phyloP scores from a whole-genome alignment of 2,797 vertebrate genomes.

The Adrianichthys oophorus region DNA sequence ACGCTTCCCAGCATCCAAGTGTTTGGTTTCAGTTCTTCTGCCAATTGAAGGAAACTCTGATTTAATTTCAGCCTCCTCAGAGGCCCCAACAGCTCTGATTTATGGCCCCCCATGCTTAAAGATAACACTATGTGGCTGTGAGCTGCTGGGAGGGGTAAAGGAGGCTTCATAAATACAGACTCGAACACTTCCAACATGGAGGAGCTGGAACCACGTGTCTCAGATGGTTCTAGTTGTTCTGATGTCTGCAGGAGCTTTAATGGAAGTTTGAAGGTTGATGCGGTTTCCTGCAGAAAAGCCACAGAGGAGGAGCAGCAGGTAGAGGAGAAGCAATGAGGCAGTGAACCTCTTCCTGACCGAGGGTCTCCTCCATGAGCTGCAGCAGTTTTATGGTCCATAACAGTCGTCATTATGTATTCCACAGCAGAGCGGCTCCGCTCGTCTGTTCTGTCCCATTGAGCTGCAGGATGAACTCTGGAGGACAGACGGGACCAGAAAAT shows the following conservation, averaged over 20 bases:
- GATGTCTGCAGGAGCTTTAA: constrained; percentile 22
- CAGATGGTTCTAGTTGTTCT: constrained; percentile 15
- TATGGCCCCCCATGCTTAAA: constrained; percentile 50
- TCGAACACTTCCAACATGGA: too few species aligned
- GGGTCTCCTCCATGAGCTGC: constrained; percentile 52
- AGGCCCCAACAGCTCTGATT: constrained; percentile 54
- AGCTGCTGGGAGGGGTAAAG: background rate
- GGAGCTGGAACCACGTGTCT: too few species aligned
- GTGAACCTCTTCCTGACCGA: constrained; percentile 34
- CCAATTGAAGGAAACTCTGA: constrained; percentile 67
- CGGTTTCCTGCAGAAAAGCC: constrained; percentile 2
- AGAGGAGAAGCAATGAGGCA: constrained; percentile 1
- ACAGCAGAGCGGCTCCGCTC: constrained; percentile 51
- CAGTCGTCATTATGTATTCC: constrained; percentile 71
- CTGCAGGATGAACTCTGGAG: constrained; percentile 62
- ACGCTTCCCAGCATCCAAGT: constrained; percentile 44
- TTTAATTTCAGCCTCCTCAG: constrained; percentile 66
- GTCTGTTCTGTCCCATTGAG: constrained; percentile 69
- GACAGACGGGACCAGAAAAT: constrained; percentile 62
- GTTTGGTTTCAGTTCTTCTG: constrained; percentile 55
- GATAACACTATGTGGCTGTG: constrained; percentile 47
- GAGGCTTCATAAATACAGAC: too few species aligned
- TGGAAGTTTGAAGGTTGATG: constrained; percentile 2
- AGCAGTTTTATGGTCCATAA: constrained; percentile 68
- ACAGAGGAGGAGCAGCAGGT: constrained; percentile 3